Evolutionary conservation across 2,113 vertebrate genomes (phyloP).

Genomic region (Brienomyrus brachyistius): DNA sequence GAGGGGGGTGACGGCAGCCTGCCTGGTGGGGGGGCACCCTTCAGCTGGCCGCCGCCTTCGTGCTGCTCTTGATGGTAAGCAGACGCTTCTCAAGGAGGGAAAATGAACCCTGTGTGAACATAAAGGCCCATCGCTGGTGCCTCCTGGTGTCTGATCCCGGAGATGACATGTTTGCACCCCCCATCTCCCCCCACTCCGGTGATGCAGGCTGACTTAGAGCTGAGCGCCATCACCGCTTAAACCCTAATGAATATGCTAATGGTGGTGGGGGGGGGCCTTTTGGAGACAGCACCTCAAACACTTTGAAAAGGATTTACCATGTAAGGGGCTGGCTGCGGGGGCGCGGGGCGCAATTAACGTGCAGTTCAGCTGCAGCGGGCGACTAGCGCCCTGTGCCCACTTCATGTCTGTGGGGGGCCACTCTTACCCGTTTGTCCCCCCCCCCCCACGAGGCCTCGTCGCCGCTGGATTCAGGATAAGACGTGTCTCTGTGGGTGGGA

Average conservation of each 20-base stretch:
- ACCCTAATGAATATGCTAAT: slow-evolving; percentile 41
- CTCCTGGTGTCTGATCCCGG: not conserved
- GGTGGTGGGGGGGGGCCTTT: slow-evolving; percentile 22
- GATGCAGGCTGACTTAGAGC: slow-evolving; percentile 28
- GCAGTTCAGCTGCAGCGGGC: slow-evolving; percentile 40
- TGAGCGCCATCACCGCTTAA: slow-evolving; percentile 30
- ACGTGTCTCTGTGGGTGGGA: not conserved
- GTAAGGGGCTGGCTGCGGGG: not conserved
- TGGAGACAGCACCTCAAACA: slow-evolving; percentile 12
- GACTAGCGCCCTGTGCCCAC: not conserved
- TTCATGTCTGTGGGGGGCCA: not conserved
- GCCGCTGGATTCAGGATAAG: not conserved
- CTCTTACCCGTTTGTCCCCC: not conserved
- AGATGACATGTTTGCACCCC: not conserved
- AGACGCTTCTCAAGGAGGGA: not conserved
- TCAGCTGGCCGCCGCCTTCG: not conserved
- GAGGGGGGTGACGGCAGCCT: not conserved
- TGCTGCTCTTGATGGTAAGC: not conserved
- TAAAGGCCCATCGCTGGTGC: no score
- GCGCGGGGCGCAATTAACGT: slow-evolving; percentile 51
- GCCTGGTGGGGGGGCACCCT: no score
- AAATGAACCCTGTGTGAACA: not conserved
- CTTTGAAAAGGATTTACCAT: slow-evolving; percentile 26
- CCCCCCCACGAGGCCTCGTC: not conserved
- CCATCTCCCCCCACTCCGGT: not conserved